These are phyloP conservation scores for Scrobipalpa atriplicella DNA, from an alignment of 2,888 invertebrate species.

Conservation along the genomic window DNA sequence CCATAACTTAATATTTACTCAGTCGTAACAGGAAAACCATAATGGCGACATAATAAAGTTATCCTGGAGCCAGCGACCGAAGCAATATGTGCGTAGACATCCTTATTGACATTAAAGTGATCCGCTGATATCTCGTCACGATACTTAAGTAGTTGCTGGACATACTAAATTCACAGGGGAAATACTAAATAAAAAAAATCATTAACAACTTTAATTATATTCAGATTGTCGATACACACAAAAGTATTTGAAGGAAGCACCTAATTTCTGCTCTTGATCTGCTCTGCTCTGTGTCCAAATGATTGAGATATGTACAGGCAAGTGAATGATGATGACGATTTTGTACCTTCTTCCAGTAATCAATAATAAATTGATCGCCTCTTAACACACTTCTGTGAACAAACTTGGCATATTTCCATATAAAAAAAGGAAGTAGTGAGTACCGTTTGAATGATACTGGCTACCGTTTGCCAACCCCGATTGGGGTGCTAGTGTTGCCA, in stretches of 20 bases:
- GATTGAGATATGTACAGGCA: too few species aligned
- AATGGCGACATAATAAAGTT: conserved; percentile 4
- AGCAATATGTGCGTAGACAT: conserved; percentile 7
- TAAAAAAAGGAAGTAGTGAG: background rate
- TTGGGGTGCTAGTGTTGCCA: conserved; percentile 2
- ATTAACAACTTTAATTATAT: too few species aligned
- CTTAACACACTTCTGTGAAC: conserved; percentile 1
- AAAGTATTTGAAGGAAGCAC: too few species aligned
- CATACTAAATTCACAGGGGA: too few species aligned
- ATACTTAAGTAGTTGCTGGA: background rate
- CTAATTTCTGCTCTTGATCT: too few species aligned
- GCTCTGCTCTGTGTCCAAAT: too few species aligned
- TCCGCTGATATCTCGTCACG: background rate
- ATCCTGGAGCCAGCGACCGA: background rate
- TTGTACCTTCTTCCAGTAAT: background rate
- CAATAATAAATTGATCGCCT: background rate
- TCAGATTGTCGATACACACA: too few species aligned
- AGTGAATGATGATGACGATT: background rate
- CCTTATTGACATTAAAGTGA: conserved; percentile 8
- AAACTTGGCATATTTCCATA: conserved; percentile 3
- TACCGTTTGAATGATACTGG: conserved; percentile 3
- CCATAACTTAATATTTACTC: conserved; percentile 8
- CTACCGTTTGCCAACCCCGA: conserved; percentile 3
- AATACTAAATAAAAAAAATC: too few species aligned
- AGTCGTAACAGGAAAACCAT: conserved; percentile 11